These are phyloP conservation scores for Laticauda laticaudata DNA, from an alignment of 2,113 vertebrate species.

Conservation along the genomic window DNA sequence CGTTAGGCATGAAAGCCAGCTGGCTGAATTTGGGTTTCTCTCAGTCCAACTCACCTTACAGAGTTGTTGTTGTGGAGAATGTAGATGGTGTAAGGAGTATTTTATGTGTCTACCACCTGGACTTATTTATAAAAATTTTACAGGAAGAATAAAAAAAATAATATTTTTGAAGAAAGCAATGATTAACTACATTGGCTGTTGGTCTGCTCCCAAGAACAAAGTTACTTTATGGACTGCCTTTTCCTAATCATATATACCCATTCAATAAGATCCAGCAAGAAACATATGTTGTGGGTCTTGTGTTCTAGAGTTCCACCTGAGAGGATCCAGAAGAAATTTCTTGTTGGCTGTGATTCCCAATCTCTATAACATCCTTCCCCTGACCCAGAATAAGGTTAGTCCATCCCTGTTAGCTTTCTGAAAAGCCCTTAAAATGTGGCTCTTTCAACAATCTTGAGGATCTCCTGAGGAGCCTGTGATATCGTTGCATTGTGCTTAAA, in stretches of 20 bases:
- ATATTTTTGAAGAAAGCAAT: background rate
- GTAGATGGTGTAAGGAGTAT: background rate
- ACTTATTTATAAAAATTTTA: background rate
- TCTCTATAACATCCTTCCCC: background rate
- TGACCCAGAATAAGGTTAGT: background rate
- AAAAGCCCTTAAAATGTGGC: background rate
- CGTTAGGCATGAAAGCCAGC: too few species aligned
- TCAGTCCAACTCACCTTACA: background rate
- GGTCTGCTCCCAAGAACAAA: background rate
- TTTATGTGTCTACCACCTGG: background rate
- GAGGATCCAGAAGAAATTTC: background rate
- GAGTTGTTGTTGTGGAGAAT: too few species aligned
- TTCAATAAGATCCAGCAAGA: background rate
- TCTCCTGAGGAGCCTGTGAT: background rate
- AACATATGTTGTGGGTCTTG: background rate
- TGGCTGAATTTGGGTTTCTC: background rate
- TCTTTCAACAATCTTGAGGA: background rate
- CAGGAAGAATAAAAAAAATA: background rate
- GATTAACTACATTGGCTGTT: background rate
- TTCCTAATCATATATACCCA: background rate
- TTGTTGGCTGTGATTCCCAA: background rate
- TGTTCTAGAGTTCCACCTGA: background rate
- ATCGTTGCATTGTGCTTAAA: background rate
- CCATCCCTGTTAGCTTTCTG: background rate
- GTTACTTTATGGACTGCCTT: background rate